Percentiles rank a stretch among this genome's conserved stretches.
phyloP scores from a whole-genome alignment of 2,113 vertebrate species.

The Gobius niger region DNA sequence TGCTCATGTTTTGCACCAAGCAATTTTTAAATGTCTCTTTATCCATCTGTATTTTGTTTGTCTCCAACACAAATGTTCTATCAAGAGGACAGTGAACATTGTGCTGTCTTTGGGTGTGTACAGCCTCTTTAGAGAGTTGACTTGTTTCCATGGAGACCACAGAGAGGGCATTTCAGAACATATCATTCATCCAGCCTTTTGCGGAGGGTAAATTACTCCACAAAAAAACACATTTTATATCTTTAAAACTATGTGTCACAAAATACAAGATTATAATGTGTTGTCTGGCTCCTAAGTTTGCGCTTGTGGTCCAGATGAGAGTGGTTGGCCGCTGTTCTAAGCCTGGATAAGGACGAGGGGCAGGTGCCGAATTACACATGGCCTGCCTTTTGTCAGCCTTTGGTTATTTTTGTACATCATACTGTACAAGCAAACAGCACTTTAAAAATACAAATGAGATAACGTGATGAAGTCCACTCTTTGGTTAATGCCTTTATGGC shows the following conservation, averaged over 20 bases:
- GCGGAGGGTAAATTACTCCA: not conserved
- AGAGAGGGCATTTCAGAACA: conserved; percentile 45
- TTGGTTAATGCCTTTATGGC: conserved; percentile 33
- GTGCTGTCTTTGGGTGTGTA: not conserved
- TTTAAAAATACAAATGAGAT: not conserved
- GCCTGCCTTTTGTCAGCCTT: conserved; percentile 44
- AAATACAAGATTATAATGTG: too few species aligned
- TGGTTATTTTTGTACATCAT: conserved; percentile 45
- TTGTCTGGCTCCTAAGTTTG: not conserved
- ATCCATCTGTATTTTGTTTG: not conserved
- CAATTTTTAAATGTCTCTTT: not conserved
- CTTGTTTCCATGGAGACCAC: conserved; percentile 67
- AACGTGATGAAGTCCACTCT: conserved; percentile 48
- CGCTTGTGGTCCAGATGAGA: conserved; percentile 14
- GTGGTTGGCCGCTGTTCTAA: conserved; percentile 48
- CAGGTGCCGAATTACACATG: conserved; percentile 55
- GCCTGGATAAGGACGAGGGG: conserved; percentile 56
- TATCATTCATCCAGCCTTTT: not conserved
- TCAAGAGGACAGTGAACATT: not conserved
- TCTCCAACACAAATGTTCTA: not conserved
- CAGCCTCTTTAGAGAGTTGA: conserved; percentile 32
- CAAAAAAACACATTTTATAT: too few species aligned
- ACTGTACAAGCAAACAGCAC: not conserved
- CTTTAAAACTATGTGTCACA: not conserved
- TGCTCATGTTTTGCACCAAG: not conserved